Percentiles rank a stretch among this genome's conserved stretches.
Conservation (phyloP, 2,113 vertebrate species). For the Morone saxatilis region DNA sequence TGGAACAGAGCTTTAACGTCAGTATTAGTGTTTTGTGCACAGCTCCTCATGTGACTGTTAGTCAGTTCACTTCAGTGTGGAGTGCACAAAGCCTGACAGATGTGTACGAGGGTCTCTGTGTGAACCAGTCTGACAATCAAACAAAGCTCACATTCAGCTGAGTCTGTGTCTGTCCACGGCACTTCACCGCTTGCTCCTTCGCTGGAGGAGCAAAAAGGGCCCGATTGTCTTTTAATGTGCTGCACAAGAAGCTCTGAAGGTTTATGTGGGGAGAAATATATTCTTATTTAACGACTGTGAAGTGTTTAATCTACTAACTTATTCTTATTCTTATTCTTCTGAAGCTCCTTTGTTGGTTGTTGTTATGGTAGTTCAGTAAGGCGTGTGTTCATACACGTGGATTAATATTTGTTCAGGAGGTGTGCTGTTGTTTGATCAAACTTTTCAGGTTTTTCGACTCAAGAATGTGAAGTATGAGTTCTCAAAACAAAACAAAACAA, state of each 20-base stretch:
- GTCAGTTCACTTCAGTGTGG: conserved; percentile 42
- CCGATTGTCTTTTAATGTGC: conserved; percentile 36
- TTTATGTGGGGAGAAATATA: neutral
- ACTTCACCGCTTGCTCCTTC: conserved; percentile 1
- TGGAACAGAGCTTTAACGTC: neutral
- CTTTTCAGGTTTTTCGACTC: conserved; percentile 38
- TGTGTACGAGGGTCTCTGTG: neutral
- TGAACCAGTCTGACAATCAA: conserved; percentile 16
- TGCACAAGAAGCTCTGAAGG: neutral
- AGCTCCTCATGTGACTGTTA: conserved; percentile 57
- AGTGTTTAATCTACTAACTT: neutral
- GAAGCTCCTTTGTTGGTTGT: neutral
- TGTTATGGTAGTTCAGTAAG: conserved; percentile 1
- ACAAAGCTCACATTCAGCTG: conserved; percentile 62
- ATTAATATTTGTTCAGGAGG: conserved; percentile 60
- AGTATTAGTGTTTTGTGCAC: neutral
- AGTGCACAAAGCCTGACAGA: conserved; percentile 52
- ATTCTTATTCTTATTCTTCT: neutral
- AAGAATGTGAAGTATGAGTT: conserved; percentile 43
- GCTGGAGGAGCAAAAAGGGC: neutral
- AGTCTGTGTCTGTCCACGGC: neutral
- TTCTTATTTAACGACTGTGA: neutral
- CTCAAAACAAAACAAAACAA: conserved; percentile 12
- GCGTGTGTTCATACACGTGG: conserved; percentile 31
- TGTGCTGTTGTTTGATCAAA: conserved; percentile 56